Percentiles rank a stretch among this genome's conserved stretches.
Evolutionary conservation across 2,888 invertebrate genomes (phyloP).

Genomic region (Orchestes rusci): DNA sequence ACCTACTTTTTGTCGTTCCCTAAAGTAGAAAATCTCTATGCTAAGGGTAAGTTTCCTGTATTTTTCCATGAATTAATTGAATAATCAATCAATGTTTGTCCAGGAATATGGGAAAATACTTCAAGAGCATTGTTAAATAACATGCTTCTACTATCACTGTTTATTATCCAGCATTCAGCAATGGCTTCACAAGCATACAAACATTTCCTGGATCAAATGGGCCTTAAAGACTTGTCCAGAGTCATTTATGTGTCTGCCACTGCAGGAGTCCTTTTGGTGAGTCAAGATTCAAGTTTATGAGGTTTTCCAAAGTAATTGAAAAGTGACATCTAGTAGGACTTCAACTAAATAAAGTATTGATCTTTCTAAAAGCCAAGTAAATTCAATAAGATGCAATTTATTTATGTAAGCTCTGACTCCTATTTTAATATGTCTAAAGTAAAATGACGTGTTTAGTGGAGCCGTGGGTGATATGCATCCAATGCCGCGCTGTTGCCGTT

Average conservation of each 20-base stretch:
- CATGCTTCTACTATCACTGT: conserved; percentile 46
- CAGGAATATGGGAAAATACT: conserved; percentile 41
- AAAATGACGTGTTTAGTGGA: too few relatives aligned
- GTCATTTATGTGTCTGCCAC: conserved; percentile 48
- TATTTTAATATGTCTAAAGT: too few relatives aligned
- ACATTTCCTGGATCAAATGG: conserved; percentile 40
- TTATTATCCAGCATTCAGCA: conserved; percentile 53
- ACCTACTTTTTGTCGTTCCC: conserved; percentile 51
- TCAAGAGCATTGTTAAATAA: conserved; percentile 44
- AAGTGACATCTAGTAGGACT: too few relatives aligned
- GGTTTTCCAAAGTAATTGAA: too few relatives aligned
- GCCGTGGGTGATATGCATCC: too few relatives aligned
- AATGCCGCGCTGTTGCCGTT: too few relatives aligned
- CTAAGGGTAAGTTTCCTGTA: conserved; percentile 10
- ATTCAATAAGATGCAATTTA: too few relatives aligned
- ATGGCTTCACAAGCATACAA: conserved; percentile 48
- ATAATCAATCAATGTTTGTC: conserved; percentile 5
- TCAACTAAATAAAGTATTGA: too few relatives aligned
- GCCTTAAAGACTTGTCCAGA: conserved; percentile 44
- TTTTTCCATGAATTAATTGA: background rate
- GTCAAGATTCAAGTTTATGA: conserved; percentile 14
- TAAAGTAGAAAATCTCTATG: conserved; percentile 32
- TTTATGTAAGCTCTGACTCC: too few relatives aligned
- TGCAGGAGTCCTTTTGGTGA: conserved; percentile 45
- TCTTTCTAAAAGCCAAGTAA: too few relatives aligned